A percentile compares a stretch with the other conserved stretches of the same genome.
These are phyloP conservation scores for Pempheris klunzingeri DNA, from an alignment of 2,797 vertebrate species.

Conservation along the genomic window DNA sequence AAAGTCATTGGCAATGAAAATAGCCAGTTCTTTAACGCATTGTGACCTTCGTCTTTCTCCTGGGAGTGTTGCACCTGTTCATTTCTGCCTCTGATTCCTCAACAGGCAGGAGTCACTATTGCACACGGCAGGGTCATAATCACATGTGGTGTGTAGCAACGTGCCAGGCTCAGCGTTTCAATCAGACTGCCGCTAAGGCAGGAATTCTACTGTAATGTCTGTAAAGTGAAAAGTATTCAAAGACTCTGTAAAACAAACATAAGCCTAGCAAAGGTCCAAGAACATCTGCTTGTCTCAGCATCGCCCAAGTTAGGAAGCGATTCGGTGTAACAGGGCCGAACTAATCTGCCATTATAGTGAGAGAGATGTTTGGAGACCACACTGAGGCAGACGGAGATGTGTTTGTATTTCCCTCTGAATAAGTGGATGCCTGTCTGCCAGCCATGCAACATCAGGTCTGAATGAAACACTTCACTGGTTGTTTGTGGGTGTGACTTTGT, in stretches of 20 bases:
- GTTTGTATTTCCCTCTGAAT: slow-evolving; percentile 36
- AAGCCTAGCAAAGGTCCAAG: slow-evolving; percentile 6
- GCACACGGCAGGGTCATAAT: slow-evolving; percentile 39
- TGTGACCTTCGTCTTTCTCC: slow-evolving; percentile 27
- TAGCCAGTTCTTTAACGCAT: slow-evolving; percentile 31
- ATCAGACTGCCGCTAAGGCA: slow-evolving; percentile 12
- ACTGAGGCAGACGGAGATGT: slow-evolving; percentile 33
- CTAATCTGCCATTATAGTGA: slow-evolving; percentile 25
- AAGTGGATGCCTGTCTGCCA: slow-evolving; percentile 15
- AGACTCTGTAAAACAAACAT: slow-evolving; percentile 13
- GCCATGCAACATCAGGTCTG: slow-evolving; percentile 9
- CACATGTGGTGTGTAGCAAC: slow-evolving; percentile 4
- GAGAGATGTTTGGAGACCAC: slow-evolving; percentile 1
- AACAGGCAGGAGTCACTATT: slow-evolving; percentile 1
- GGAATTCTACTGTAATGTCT: slow-evolving; percentile 25
- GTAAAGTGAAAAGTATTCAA: slow-evolving; percentile 32
- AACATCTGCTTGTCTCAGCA: slow-evolving; percentile 39
- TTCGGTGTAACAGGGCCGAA: slow-evolving; percentile 29
- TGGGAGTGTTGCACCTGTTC: slow-evolving; percentile 58
- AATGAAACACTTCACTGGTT: slow-evolving; percentile 37
- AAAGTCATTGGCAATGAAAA: slow-evolving; percentile 41
- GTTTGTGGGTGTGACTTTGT: slow-evolving; percentile 28
- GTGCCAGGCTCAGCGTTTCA: slow-evolving; percentile 47
- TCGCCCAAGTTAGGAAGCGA: neutral
- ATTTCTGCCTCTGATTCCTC: slow-evolving; percentile 40